Percentiles rank a stretch among this genome's conserved stretches.
Evolutionary conservation across 2,888 invertebrate species (phyloP).

Genomic region (Caradrina clavipalpis): DNA sequence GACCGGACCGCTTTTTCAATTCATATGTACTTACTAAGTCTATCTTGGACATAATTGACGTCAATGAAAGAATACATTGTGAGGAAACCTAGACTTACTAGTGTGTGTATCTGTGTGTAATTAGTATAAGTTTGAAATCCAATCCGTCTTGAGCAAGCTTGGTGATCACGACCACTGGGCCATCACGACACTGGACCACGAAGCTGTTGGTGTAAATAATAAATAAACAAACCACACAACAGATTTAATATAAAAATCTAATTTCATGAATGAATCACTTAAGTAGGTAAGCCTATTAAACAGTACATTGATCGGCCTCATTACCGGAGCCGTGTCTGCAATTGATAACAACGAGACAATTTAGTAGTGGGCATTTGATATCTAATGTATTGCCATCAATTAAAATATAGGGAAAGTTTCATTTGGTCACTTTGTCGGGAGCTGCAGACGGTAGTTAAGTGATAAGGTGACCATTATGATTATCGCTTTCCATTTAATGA

Average conservation of each 20-base stretch:
- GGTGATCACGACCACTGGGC: too few species aligned
- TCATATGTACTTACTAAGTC: too few species aligned
- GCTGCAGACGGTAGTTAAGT: background rate
- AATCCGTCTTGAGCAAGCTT: too few species aligned
- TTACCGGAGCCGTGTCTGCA: slow-evolving; percentile 56
- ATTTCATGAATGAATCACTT: slow-evolving; percentile 19
- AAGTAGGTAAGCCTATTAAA: slow-evolving; percentile 6
- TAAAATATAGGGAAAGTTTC: slow-evolving; percentile 34
- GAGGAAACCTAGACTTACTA: too few species aligned
- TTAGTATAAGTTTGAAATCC: too few species aligned
- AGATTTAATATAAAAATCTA: background rate
- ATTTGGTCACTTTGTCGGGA: slow-evolving; percentile 38
- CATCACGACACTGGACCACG: too few species aligned
- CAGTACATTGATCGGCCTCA: slow-evolving; percentile 57
- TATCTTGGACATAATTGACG: too few species aligned
- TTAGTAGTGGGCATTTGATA: slow-evolving; percentile 47
- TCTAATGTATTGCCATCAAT: slow-evolving; percentile 32
- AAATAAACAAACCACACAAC: background rate
- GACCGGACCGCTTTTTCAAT: too few species aligned
- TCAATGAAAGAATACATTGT: too few species aligned
- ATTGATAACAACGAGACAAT: slow-evolving; percentile 56
- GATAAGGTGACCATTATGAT: slow-evolving; percentile 38
- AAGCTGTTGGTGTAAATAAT: too few species aligned
- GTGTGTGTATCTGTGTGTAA: too few species aligned
- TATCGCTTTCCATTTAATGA: background rate